Percentiles rank a stretch among this genome's conserved stretches.
Conservation (phyloP, 2,113 vertebrate genomes). For the Blennius ocellaris region DNA sequence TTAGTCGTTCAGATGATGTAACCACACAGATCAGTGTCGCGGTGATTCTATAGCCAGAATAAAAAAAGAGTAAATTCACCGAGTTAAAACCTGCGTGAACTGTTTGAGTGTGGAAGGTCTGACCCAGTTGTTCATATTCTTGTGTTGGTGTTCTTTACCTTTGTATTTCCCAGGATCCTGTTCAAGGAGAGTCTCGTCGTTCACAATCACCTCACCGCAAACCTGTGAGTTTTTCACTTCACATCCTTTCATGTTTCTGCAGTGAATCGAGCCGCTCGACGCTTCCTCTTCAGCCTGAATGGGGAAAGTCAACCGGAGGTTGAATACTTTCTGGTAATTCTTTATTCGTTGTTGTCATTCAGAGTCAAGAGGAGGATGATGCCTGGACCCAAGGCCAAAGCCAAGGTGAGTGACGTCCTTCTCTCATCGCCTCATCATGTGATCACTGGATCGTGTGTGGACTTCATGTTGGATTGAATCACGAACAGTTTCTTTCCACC, state of each 20-base stretch:
- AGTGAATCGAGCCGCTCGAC: background rate
- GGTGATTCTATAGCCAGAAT: too few species aligned
- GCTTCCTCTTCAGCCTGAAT: background rate
- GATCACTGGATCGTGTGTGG: too few species aligned
- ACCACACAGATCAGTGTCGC: too few species aligned
- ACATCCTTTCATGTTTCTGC: background rate
- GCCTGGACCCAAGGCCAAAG: constrained; percentile 90
- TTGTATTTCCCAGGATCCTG: constrained; percentile 76
- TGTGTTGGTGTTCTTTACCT: too few species aligned
- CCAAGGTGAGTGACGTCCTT: constrained; percentile 84
- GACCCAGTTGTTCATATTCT: too few species aligned
- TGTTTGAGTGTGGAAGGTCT: too few species aligned
- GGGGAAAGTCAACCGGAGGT: background rate
- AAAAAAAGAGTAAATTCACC: too few species aligned
- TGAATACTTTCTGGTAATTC: constrained; percentile 6
- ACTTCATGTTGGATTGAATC: too few species aligned
- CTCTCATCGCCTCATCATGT: too few species aligned
- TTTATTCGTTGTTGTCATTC: constrained; percentile 20
- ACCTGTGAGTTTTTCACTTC: constrained; percentile 79
- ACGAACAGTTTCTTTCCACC: too few species aligned
- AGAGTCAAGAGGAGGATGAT: constrained; percentile 95
- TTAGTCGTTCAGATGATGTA: too few species aligned
- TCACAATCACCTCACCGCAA: constrained; percentile 85
- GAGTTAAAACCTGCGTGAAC: too few species aligned
- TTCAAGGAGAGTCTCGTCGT: constrained; percentile 84